Conservation (phyloP, 2,797 vertebrate genomes). For the Sebastes oblongus region DNA sequence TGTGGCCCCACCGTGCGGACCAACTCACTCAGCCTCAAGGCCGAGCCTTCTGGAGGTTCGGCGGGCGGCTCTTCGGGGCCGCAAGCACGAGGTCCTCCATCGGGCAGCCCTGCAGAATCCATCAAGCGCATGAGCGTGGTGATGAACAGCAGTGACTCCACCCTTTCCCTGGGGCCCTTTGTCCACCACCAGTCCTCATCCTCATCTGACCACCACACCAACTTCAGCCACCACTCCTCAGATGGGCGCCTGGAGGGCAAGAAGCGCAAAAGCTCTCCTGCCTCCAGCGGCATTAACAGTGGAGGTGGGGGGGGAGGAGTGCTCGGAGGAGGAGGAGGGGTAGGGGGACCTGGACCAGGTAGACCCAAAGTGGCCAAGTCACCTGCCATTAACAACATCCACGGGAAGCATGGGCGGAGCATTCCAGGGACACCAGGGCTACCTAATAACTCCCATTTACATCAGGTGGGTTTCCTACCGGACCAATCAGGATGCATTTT, state of each 20-base stretch:
- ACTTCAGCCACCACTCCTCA: slow-evolving; percentile 87
- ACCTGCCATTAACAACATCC: slow-evolving; percentile 94
- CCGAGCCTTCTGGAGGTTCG: slow-evolving; percentile 84
- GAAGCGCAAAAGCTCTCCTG: slow-evolving; percentile 93
- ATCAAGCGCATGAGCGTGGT: slow-evolving; percentile 99
- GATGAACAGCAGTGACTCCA: slow-evolving; percentile 98
- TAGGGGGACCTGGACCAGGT: slow-evolving; percentile 77
- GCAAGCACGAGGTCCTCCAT: slow-evolving; percentile 86
- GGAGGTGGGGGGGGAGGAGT: slow-evolving; percentile 63
- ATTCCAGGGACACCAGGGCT: slow-evolving; percentile 91
- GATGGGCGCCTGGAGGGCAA: slow-evolving; percentile 93
- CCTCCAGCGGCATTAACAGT: slow-evolving; percentile 80
- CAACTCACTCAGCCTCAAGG: slow-evolving; percentile 90
- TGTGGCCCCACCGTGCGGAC: slow-evolving; percentile 88
- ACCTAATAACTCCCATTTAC: slow-evolving; percentile 93
- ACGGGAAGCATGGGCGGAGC: slow-evolving; percentile 91
- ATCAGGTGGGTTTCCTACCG: slow-evolving; percentile 87
- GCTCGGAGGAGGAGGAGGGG: slow-evolving; percentile 61
- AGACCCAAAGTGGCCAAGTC: slow-evolving; percentile 94
- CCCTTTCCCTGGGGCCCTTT: slow-evolving; percentile 95
- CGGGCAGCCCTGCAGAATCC: slow-evolving; percentile 92
- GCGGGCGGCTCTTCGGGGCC: slow-evolving; percentile 90
- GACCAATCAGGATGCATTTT: background rate
- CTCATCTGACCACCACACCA: slow-evolving; percentile 82
- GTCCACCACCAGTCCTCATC: slow-evolving; percentile 86